Evolutionary conservation across 2,797 vertebrate genomes (phyloP), one percentile per base, ranked within the genome.

Genomic region (Tapirus indicus): DNA sequence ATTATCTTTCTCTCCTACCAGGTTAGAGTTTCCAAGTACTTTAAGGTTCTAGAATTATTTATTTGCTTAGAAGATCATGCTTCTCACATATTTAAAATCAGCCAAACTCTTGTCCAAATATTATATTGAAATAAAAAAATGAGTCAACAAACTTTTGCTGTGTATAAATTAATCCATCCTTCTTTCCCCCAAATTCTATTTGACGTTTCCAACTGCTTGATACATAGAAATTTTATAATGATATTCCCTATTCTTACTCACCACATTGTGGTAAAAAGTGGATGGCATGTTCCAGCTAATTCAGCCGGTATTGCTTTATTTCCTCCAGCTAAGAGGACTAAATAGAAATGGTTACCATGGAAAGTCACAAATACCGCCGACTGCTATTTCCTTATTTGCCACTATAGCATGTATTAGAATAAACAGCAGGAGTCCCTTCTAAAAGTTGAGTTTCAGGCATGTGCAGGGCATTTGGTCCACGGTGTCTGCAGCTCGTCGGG

Each of bases 301-400:
- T 41, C 66, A 95, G 77, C 41, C 21, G 9, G 52, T 56, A 44
- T 9, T 69, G 77, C 62, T 75, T 96, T 85, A 64, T 91, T 92
- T 90, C 84, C 95, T 96, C 80, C 74, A 80, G 66, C 80, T 84
- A 77, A 84, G 84, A 88, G 21, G 41, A 58, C 80, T 79, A 95
- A 96, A 94, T 7, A 96, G 92, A 88, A 91, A 78, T 86, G 62
- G 90, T 96, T 92, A 62, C 95, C 83, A 93, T 95, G 92, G 92
- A 79, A 75, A 95, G 77, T 86, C 58, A 47, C 41, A 96, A 94
- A 95, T 78, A 97, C 44, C 52, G 20, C 60, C 29, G 90, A 90
- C 64, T 72, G 52, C 78, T 85, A 47, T 71, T 96, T 94, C 75
- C 72, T 98, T 52, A 49, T 95, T 64, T 72, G 80, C 62, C 58